Percentiles rank a stretch among this genome's conserved stretches.
These are phyloP conservation scores for Seriola rivoliana DNA, from an alignment of 2,113 vertebrate genomes.

Conservation along the genomic window DNA sequence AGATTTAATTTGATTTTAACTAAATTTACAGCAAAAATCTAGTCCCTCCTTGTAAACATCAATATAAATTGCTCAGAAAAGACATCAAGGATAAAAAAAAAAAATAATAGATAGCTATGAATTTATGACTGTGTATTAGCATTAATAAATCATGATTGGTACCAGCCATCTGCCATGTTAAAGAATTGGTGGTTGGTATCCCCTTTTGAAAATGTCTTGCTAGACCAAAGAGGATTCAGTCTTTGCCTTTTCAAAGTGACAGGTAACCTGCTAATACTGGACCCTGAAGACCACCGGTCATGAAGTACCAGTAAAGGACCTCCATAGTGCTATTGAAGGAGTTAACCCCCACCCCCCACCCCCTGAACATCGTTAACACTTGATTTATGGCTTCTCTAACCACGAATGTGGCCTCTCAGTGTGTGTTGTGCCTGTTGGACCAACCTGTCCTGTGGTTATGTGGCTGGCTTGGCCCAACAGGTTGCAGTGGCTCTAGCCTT, in stretches of 20 bases:
- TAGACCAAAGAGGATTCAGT: neutral
- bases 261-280: neutral
- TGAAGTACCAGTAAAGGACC: neutral
- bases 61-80: no score
- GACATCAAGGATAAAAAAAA: no score
- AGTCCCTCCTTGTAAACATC: neutral
- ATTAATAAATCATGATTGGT: no score
- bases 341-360: neutral
- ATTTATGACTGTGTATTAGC: neutral
- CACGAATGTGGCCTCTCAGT: neutral
- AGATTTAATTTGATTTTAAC: neutral
- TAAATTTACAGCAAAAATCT: neutral
- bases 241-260: neutral
- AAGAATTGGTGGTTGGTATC: neutral
- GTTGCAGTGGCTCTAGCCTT: conserved; percentile 86
- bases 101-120: neutral
- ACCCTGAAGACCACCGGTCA: neutral
- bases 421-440: conserved; percentile 48
- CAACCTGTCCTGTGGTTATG: conserved; percentile 86
- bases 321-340: neutral
- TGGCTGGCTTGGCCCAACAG: conserved; percentile 90
- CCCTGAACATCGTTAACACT: conserved; percentile 6
- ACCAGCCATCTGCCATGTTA: neutral
- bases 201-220: neutral
- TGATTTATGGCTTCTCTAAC: conserved; percentile 26